A percentile compares a stretch with the other conserved stretches of the same genome.
Evolutionary conservation across 2,113 vertebrate genomes (phyloP).

Genomic region (Megaceryle torquata): DNA sequence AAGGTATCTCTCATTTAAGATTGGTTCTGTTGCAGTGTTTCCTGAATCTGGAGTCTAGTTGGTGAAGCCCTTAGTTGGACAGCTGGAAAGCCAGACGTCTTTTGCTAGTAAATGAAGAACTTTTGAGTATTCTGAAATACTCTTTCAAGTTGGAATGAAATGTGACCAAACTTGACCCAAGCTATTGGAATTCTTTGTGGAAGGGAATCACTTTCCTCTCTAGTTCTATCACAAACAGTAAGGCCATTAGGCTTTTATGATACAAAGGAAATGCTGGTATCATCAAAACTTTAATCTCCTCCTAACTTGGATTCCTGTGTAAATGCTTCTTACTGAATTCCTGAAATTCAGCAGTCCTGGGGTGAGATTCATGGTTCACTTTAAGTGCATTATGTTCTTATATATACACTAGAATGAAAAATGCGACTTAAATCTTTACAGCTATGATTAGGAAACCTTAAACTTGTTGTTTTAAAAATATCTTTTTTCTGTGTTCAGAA

Average conservation of each 20-base stretch:
- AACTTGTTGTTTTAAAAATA: background rate
- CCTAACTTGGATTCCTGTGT: background rate
- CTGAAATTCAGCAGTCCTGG: background rate
- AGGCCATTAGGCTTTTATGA: background rate
- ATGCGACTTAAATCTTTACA: background rate
- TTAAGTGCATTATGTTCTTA: background rate
- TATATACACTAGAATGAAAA: background rate
- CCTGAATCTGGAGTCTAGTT: background rate
- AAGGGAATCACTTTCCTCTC: background rate
- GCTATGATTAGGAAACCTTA: background rate
- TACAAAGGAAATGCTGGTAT: background rate
- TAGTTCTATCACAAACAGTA: background rate
- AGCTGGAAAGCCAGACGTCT: background rate
- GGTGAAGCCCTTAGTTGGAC: background rate
- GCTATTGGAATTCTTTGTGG: background rate
- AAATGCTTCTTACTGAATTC: background rate
- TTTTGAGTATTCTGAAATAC: background rate
- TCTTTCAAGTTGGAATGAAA: background rate
- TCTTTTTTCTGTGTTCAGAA: background rate
- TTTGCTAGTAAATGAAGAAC: background rate
- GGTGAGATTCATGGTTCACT: background rate
- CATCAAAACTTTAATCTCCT: background rate
- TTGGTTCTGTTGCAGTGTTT: too few species aligned
- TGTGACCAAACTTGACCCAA: background rate
- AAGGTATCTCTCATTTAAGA: background rate